A percentile compares a stretch with the other conserved stretches of the same genome.
phyloP scores from a whole-genome alignment of 1,140 invertebrate genomes.

The Acyrthosiphon pisum region DNA sequence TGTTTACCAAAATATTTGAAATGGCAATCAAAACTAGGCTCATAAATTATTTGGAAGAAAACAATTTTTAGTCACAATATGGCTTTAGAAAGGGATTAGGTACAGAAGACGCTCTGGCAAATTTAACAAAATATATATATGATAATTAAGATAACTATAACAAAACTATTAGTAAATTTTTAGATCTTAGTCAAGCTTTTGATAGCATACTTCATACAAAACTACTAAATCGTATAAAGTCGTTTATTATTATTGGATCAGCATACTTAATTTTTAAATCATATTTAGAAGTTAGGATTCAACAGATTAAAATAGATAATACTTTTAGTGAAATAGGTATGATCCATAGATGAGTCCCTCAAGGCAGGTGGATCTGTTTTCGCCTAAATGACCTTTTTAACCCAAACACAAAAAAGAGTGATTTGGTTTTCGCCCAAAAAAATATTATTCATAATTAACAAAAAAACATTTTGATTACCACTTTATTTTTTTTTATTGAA shows the following conservation, averaged over 20 bases:
- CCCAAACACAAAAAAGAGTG: fast-evolving
- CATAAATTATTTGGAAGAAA: background rate
- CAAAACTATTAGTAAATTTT: background rate
- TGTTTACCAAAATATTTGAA: too few species aligned
- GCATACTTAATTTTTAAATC: background rate
- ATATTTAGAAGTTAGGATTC: background rate
- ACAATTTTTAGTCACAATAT: background rate
- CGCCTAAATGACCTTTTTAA: too few species aligned
- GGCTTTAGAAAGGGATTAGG: too few species aligned
- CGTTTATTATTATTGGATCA: background rate
- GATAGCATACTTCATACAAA: background rate
- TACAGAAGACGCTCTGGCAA: too few species aligned
- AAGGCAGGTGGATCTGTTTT: background rate
- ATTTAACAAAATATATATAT: background rate
- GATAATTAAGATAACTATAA: background rate
- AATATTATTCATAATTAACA: too few species aligned
- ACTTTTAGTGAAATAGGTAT: background rate
- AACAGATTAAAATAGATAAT: background rate
- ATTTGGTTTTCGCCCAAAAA: too few species aligned
- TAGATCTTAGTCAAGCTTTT: too few species aligned
- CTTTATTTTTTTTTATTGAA: too few species aligned
- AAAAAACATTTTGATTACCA: too few species aligned
- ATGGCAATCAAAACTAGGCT: background rate
- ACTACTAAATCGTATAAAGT: background rate
- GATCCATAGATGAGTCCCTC: background rate